Evolutionary conservation across 2,888 invertebrate species (phyloP).

Genomic region (Plagodis dolabraria): DNA sequence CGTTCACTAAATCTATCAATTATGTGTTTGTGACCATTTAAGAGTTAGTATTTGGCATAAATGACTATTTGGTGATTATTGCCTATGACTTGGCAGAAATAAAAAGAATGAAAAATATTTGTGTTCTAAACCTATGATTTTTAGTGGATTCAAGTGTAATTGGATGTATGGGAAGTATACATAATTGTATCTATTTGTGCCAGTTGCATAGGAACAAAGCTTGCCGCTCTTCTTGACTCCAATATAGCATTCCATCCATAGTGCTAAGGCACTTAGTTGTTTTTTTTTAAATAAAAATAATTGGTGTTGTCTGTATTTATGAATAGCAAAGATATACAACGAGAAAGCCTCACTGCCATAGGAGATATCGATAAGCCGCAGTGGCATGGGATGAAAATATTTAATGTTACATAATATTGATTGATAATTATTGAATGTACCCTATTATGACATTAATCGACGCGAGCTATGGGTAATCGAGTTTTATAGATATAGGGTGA

Average conservation of each 20-base stretch:
- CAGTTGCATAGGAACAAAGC: not conserved
- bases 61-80: not conserved
- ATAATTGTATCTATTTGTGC: constrained; percentile 1
- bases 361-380: constrained; percentile 6
- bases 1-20: constrained; percentile 18
- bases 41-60: constrained; percentile 42
- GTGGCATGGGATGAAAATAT: constrained; percentile 5
- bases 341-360: constrained; percentile 50
- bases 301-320: constrained; percentile 7
- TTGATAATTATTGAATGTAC: no score
- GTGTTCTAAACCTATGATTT: no score
- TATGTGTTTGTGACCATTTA: constrained; percentile 52
- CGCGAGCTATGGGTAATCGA: no score
- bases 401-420: constrained; percentile 2
- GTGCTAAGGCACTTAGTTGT: constrained; percentile 34
- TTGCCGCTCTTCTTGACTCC: not conserved
- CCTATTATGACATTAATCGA: no score
- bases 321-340: constrained; percentile 43
- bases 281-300: constrained; percentile 5
- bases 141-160: no score
- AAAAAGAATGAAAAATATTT: no score
- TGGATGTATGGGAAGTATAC: no score
- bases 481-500: no score
- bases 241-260: constrained; percentile 62
- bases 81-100: no score